These are phyloP conservation scores for Anabas testudineus DNA, from an alignment of 2,797 vertebrate genomes.

Conservation along the genomic window DNA sequence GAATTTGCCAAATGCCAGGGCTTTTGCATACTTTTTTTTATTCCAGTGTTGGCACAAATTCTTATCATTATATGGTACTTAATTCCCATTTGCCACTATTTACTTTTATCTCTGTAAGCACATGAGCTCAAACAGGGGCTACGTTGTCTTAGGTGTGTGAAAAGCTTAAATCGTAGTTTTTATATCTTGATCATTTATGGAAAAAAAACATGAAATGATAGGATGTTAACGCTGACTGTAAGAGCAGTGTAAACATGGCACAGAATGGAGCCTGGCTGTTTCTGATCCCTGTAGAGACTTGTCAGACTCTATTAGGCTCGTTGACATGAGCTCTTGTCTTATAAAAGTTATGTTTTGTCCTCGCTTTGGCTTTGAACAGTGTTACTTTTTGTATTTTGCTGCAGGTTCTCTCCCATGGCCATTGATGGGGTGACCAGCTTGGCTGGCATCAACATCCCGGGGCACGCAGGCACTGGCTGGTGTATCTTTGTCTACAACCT, in stretches of 20 bases:
- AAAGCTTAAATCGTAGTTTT: not conserved
- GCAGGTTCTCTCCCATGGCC: constrained; percentile 97
- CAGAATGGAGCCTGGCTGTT: not conserved
- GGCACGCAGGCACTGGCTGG: constrained; percentile 95
- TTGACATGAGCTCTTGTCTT: constrained; percentile 27
- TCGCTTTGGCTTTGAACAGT: constrained; percentile 48
- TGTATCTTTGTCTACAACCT: constrained; percentile 99
- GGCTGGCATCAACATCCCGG: constrained; percentile 98
- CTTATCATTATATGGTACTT: constrained; percentile 3
- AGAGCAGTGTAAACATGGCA: constrained; percentile 5
- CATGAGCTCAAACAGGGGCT: not conserved
- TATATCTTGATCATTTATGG: not conserved
- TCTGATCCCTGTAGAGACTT: constrained; percentile 33
- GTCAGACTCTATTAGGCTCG: constrained; percentile 45
- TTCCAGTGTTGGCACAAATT: constrained; percentile 22
- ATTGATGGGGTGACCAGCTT: constrained; percentile 98
- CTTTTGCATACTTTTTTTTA: constrained; percentile 29
- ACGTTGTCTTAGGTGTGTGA: not conserved
- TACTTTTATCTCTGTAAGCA: constrained; percentile 14
- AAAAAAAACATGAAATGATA: not conserved
- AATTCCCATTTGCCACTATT: constrained; percentile 3
- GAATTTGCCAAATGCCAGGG: constrained; percentile 41
- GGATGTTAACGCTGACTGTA: not conserved
- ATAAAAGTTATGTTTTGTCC: constrained; percentile 25
- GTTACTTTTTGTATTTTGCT: constrained; percentile 65